A percentile compares a stretch with the other conserved stretches of the same genome.
Evolutionary conservation across 2,888 invertebrate genomes (phyloP).

Genomic region (Tachina grossa): DNA sequence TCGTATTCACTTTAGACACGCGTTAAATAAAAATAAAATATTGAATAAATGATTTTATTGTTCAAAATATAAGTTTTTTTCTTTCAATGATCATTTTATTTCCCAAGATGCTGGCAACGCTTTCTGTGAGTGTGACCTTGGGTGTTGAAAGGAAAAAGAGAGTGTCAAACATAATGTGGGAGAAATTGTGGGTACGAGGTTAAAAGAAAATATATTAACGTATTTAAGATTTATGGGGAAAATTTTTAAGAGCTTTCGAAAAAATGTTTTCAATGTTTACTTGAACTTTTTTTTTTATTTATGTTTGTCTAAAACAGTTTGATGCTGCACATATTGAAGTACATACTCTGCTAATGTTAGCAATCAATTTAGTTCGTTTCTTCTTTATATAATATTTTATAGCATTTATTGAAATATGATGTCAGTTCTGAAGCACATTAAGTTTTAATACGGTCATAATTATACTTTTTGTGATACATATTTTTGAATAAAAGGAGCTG

Average conservation of each 20-base stretch:
- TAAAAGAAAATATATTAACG: neutral
- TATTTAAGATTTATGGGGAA: slow-evolving; percentile 49
- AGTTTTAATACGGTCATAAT: neutral
- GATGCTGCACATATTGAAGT: slow-evolving; percentile 10
- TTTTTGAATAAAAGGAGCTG: too few relatives aligned
- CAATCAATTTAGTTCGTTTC: slow-evolving; percentile 27
- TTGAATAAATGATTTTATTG: too few relatives aligned
- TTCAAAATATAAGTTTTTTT: too few relatives aligned
- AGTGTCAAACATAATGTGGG: neutral
- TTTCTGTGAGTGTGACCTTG: neutral
- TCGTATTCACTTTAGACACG: too few relatives aligned
- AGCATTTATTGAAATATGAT: neutral
- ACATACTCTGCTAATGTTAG: neutral
- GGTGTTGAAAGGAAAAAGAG: neutral
- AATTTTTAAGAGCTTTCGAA: slow-evolving; percentile 29
- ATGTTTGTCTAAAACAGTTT: slow-evolving; percentile 34
- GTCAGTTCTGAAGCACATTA: slow-evolving; percentile 5
- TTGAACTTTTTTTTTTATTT: slow-evolving; percentile 3
- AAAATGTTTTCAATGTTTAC: neutral
- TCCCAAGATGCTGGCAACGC: too few relatives aligned
- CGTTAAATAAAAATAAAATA: too few relatives aligned
- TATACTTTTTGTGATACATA: too few relatives aligned
- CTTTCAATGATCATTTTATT: too few relatives aligned
- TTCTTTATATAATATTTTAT: neutral
- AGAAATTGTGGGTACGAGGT: neutral